phyloP scores from a whole-genome alignment of 2,888 invertebrate genomes.

The Cheilosia variabilis region DNA sequence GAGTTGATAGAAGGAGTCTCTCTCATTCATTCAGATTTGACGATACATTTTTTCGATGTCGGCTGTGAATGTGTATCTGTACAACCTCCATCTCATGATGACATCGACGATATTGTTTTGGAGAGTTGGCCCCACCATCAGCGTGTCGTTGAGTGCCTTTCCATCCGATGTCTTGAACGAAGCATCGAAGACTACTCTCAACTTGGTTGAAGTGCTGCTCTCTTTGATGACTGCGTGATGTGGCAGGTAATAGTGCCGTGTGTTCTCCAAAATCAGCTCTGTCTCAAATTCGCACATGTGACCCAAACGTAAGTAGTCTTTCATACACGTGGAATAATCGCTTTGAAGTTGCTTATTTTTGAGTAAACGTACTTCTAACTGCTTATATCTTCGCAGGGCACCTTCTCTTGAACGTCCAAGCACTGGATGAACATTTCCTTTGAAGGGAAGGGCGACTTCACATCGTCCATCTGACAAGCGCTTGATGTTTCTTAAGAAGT shows the following conservation, averaged over 20 bases:
- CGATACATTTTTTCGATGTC: background rate
- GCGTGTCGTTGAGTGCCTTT: conserved; percentile 71
- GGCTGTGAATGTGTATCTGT: background rate
- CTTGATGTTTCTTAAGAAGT: conserved; percentile 11
- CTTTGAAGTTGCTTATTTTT: background rate
- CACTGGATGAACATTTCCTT: conserved; percentile 19
- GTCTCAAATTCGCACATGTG: conserved; percentile 21
- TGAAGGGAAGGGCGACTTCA: conserved; percentile 43
- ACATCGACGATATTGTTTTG: background rate
- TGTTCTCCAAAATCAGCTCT: background rate
- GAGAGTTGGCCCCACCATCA: conserved; percentile 43
- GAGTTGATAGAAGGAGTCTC: background rate
- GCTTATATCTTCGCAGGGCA: conserved; percentile 11
- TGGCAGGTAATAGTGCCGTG: conserved; percentile 3
- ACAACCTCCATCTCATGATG: conserved; percentile 6
- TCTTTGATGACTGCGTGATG: conserved; percentile 30
- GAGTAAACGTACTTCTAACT: background rate
- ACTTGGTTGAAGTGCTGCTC: conserved; percentile 33
- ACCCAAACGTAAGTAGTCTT: conserved; percentile 14
- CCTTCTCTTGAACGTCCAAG: conserved; percentile 35
- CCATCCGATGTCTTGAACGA: conserved; percentile 57
- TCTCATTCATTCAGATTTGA: background rate
- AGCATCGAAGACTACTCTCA: conserved; percentile 52
- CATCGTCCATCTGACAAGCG: background rate
- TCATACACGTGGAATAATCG: background rate